Conservation (phyloP, 2,888 invertebrate species). For the Ommatoiulus sabulosus region DNA sequence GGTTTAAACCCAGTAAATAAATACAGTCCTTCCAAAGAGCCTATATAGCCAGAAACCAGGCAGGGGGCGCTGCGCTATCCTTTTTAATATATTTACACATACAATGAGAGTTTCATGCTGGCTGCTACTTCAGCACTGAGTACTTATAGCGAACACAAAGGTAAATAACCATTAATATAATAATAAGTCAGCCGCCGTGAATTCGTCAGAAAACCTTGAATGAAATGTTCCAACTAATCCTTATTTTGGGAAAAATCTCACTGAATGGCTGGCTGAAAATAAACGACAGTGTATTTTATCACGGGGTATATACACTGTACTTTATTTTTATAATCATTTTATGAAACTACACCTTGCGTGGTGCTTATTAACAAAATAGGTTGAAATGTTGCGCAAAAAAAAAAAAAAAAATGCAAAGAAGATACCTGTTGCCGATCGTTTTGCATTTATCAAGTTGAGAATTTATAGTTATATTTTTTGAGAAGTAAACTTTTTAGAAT, state of each 20-base stretch:
- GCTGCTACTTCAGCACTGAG: constrained; percentile 10
- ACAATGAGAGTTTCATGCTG: constrained; percentile 4
- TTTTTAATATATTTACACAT: constrained; percentile 3
- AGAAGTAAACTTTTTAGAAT: neutral
- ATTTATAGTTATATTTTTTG: neutral
- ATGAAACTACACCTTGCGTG: constrained; percentile 8
- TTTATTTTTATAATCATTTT: constrained; percentile 1
- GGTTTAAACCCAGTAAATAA: constrained; percentile 34
- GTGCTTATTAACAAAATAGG: neutral
- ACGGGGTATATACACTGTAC: neutral
- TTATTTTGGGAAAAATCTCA: neutral
- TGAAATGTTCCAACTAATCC: neutral
- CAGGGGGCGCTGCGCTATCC: constrained; percentile 11
- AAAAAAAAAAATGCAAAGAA: neutral
- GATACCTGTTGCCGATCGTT: neutral
- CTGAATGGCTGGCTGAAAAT: neutral
- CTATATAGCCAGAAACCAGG: constrained; percentile 1
- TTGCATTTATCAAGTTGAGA: neutral
- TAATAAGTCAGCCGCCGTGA: neutral
- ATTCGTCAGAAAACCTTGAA: constrained; percentile 23
- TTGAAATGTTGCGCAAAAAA: neutral
- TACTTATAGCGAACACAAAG: constrained; percentile 6
- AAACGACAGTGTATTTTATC: neutral
- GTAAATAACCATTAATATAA: neutral
- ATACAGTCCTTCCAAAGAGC: constrained; percentile 25